These are phyloP conservation scores for Drosophila ambigua DNA, from an alignment of 1,140 invertebrate genomes.

Conservation along the genomic window DNA sequence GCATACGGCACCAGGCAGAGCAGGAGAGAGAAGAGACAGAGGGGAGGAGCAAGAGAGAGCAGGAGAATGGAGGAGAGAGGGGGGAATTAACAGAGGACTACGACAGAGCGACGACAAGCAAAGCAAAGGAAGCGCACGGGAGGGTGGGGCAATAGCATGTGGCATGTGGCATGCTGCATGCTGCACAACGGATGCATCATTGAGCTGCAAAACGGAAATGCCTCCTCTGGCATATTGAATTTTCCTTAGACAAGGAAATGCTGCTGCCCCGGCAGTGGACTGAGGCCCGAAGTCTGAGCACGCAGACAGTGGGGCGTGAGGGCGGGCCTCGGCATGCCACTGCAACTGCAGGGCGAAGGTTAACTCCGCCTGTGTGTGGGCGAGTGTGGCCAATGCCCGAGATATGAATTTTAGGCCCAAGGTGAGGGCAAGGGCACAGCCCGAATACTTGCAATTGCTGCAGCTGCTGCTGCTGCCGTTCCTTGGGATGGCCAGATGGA, in stretches of 20 bases:
- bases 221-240: conserved; percentile 66
- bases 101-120: no score
- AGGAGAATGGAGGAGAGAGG: no score
- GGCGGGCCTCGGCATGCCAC: background rate
- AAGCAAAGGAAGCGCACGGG: no score
- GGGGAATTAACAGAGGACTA: no score
- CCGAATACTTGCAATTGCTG: no score
- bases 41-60: background rate
- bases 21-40: background rate
- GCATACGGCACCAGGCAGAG: conserved; percentile 27
- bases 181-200: conserved; percentile 51
- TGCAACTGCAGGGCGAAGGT: conserved; percentile 5
- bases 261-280: conserved; percentile 35
- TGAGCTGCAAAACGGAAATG: conserved; percentile 63
- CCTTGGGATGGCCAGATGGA: no score
- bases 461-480: no score
- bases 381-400: no score
- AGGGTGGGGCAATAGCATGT: background rate
- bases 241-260: conserved; percentile 54
- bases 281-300: background rate
- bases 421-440: no score
- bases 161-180: conserved; percentile 29
- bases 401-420: no score
- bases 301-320: background rate
- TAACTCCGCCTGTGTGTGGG: background rate